Evolutionary conservation across 2,113 vertebrate species (phyloP), one percentile per base, ranked within the genome.

Genomic region (Gymnocephalus cernua): DNA sequence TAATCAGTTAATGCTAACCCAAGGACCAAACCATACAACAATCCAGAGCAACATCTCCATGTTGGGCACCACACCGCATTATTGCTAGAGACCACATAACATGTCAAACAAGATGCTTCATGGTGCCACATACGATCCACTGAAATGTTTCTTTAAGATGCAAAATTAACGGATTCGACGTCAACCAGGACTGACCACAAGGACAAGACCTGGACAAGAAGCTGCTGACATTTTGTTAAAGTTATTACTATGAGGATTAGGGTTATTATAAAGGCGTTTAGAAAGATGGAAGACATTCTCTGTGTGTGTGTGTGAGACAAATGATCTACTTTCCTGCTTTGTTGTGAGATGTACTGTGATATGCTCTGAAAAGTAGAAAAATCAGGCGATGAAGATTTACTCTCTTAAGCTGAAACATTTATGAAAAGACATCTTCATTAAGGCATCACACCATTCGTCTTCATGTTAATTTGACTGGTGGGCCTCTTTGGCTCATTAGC

Each of bases 401-500:
- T 45, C 35, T 0, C 29, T 51, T 29, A 38, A 79, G 51, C 44
- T 79, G 54, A 86, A 84, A 71, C 77, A 75, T 66, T 65, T 15
- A 84, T 79, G 62, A 74, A 59, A 68, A 76, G n/a, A 86, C 62
- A 77, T 87, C 62, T 72, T 92, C 32, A 48, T 75, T 88, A 90
- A 86, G 86, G 85, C 87, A 70, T 74, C 78, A 63, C 80, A 85
- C 74, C 51, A 14, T 71, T 73, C 4, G 7, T 70, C 65, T 53
- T 64, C 25, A 21, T 69, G 47, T 74, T 73, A 3, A 62, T 86
- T 69, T 63, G 72, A 73, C 63, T 66, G 41, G 38, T 59, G 45
- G 65, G 79, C 82, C 82, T 90, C 88, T 93, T 92, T 93, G 88
- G 87, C 86, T 89, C 86, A 65, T 78, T 84, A 79, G 79, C 71